Conservation (phyloP, 1,140 invertebrate genomes). For the Sinella curviseta region DNA sequence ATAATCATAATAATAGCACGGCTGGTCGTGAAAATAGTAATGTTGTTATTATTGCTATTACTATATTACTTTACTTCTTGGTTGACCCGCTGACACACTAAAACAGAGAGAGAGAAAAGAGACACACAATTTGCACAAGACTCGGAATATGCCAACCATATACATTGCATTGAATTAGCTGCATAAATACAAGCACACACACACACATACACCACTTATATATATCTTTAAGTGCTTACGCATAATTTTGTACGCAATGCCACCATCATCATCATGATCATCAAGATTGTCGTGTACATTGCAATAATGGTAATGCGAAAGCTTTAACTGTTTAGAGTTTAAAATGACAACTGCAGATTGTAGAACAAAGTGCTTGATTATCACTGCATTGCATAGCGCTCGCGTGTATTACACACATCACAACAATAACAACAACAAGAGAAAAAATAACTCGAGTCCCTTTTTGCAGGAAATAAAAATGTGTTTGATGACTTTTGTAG, state of each 20-base stretch:
- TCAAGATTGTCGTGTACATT: neutral
- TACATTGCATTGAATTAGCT: too few species aligned
- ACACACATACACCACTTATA: too few species aligned
- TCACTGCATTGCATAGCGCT: too few species aligned
- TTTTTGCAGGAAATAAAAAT: neutral
- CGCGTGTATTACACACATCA: too few species aligned
- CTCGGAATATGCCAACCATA: too few species aligned
- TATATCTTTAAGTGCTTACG: neutral
- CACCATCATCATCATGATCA: neutral
- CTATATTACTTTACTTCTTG: neutral
- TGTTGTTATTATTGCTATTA: neutral
- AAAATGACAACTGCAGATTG: too few species aligned
- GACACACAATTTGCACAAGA: neutral
- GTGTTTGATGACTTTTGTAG: neutral
- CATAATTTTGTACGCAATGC: neutral
- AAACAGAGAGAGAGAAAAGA: neutral
- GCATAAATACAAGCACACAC: too few species aligned
- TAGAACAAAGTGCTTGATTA: neutral
- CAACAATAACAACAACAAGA: too few species aligned
- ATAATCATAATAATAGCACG: neutral
- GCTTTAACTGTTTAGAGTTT: too few species aligned
- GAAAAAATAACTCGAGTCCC: too few species aligned
- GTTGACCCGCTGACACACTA: conserved; percentile 15
- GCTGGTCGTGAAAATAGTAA: neutral
- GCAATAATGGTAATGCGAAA: too few species aligned